Evolutionary conservation across 30 jellyfish, hydroid and myxozoan species (phyloP), one percentile per base, ranked within the genome.

Genomic region (Calvadosia cruxmelitensis): DNA sequence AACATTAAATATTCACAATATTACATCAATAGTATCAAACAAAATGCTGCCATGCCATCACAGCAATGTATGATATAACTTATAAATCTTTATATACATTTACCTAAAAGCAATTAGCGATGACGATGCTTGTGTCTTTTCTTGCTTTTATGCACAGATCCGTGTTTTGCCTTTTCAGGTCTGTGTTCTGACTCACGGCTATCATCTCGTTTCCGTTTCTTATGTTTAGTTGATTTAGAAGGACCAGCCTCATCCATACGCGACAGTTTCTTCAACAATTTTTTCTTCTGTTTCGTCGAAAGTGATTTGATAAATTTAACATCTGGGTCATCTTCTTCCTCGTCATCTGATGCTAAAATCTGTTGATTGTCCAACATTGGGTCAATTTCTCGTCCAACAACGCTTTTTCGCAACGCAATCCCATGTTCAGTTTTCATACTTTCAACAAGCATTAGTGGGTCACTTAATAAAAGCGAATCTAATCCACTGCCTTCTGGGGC

Each of bases 381-480:
- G 52, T 89, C 95, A 32, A 89, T 89, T 61, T 81, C 98, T 32
- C 77, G 90, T 3, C 94, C 98, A 63, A 89, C 75, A 24, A 89
- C 98, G 23, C 92, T 65, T 52, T 73, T 81, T 48, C 85, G 65
- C 52, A 89, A 32, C 24, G 94, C 77, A 32, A 89, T 64, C 7
- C 98, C 95, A 71, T 89, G 98, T 1, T 89, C 95, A 20, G 67
- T 64, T 73, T 79, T 77, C 98, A 89, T 89, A 34, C 76, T 94
- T 15, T 76, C 67, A 33, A 89, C 84, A 36, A 89, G 33, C 65
- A 92, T 67, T 64, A 89, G 67, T 3, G 98, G 98, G 76, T 89
- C 98, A 70, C 94, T 89, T 69, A 81, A 57, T 15, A 84, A 71
- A 25, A 89, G 31, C 33, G 87, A 78, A 25, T 89, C 83, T 27